These are phyloP conservation scores for Leptestheria dahalacensis DNA, from an alignment of 1,140 invertebrate species.

Conservation along the genomic window DNA sequence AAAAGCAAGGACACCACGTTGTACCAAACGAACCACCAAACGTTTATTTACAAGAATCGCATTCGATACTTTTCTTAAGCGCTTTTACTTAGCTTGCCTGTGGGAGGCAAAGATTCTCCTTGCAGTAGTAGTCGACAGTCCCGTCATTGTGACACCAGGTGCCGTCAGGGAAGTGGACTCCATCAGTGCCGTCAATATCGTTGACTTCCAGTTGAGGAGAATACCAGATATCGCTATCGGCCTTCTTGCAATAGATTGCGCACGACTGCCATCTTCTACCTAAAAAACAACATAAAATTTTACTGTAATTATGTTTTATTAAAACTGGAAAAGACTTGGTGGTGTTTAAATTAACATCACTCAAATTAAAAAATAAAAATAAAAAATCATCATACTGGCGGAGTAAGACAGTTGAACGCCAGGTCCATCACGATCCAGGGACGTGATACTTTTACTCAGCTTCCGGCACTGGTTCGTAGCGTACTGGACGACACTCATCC, in stretches of 20 bases:
- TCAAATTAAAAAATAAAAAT: too few relatives aligned
- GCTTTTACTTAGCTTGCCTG: constrained; percentile 28
- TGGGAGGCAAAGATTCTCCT: constrained; percentile 53
- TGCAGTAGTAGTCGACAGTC: constrained; percentile 46
- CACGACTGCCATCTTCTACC: constrained; percentile 56
- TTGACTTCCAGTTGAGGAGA: constrained; percentile 55
- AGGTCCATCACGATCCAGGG: too few relatives aligned
- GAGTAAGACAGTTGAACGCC: too few relatives aligned
- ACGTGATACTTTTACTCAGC: background rate
- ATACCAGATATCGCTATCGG: constrained; percentile 47
- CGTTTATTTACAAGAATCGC: too few relatives aligned
- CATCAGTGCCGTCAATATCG: constrained; percentile 39
- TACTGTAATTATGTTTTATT: too few relatives aligned
- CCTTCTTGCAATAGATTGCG: constrained; percentile 52
- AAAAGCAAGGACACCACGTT: too few relatives aligned
- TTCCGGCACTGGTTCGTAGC: constrained; percentile 40
- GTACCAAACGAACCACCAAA: too few relatives aligned
- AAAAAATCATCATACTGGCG: too few relatives aligned
- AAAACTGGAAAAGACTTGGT: too few relatives aligned
- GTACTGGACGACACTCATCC: constrained; percentile 33
- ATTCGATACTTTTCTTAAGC: too few relatives aligned
- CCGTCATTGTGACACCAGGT: constrained; percentile 57
- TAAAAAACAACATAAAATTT: too few relatives aligned
- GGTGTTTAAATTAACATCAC: too few relatives aligned
- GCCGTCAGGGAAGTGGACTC: constrained; percentile 62